A percentile compares a stretch with the other conserved stretches of the same genome.
These are phyloP conservation scores for Alaudala cheleensis DNA, from an alignment of 2,113 vertebrate species.

Conservation along the genomic window DNA sequence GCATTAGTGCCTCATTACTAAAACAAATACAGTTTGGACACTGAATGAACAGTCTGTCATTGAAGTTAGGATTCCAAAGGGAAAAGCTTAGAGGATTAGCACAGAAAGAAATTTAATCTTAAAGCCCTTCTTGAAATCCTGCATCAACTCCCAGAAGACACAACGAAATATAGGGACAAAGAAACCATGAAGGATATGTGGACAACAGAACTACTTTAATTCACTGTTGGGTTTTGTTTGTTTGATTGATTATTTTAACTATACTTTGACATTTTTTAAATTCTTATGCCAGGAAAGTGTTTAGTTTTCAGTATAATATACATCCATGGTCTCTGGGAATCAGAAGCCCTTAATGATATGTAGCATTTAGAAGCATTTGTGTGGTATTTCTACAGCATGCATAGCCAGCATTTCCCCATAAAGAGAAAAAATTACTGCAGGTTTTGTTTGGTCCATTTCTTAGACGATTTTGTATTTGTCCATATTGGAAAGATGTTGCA, in stretches of 20 bases:
- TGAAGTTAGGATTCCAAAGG: neutral
- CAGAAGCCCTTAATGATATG: neutral
- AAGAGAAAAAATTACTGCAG: neutral
- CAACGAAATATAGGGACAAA: neutral
- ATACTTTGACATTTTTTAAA: neutral
- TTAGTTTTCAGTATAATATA: neutral
- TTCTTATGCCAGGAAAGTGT: neutral
- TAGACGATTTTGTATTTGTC: neutral
- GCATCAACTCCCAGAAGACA: neutral
- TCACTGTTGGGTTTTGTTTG: neutral
- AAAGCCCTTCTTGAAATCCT: neutral
- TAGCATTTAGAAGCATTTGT: neutral
- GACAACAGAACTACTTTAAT: neutral
- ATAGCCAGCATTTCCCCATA: neutral
- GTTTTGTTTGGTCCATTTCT: neutral
- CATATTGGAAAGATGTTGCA: neutral
- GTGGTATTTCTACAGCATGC: neutral
- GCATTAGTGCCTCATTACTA: neutral
- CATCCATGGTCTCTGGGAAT: neutral
- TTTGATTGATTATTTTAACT: neutral
- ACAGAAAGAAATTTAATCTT: neutral
- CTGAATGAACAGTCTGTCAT: neutral
- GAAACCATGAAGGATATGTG: neutral
- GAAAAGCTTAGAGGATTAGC: conserved; percentile 31
- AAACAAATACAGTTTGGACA: neutral